Percentiles rank a stretch among this genome's conserved stretches.
Conservation (phyloP, 2,113 vertebrate genomes). For the Mus spicilegus region DNA sequence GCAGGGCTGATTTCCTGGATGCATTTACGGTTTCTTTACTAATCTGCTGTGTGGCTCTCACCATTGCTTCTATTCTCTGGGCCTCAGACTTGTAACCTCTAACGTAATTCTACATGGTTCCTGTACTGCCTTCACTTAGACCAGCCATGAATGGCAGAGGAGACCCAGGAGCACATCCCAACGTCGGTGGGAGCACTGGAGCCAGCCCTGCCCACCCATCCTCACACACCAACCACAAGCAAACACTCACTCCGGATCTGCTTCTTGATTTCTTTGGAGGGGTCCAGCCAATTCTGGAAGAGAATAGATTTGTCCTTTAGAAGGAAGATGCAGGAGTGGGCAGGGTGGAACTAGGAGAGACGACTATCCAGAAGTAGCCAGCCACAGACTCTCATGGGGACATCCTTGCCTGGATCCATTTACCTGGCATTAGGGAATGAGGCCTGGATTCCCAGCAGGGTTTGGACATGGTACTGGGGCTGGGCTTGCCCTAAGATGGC, state of each 20-base stretch:
- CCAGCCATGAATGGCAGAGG: background rate
- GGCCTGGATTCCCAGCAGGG: background rate
- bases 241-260: conserved; percentile 97
- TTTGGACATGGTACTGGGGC: background rate
- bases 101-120: background rate
- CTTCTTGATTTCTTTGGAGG: conserved; percentile 99
- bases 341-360: background rate
- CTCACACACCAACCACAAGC: background rate
- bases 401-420: background rate
- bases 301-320: conserved; percentile 78
- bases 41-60: background rate
- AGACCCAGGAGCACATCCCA: background rate
- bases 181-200: background rate
- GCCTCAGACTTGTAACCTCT: background rate
- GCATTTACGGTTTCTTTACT: background rate
- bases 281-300: conserved; percentile 96
- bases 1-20: background rate
- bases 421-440: background rate
- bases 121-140: background rate
- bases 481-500: background rate
- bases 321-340: background rate
- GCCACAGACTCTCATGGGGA: background rate
- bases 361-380: background rate
- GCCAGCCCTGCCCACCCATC: background rate
- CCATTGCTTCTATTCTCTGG: background rate